Evolutionary conservation across 2,113 vertebrate species (phyloP).

Genomic region (Callocephalon fimbriatum): DNA sequence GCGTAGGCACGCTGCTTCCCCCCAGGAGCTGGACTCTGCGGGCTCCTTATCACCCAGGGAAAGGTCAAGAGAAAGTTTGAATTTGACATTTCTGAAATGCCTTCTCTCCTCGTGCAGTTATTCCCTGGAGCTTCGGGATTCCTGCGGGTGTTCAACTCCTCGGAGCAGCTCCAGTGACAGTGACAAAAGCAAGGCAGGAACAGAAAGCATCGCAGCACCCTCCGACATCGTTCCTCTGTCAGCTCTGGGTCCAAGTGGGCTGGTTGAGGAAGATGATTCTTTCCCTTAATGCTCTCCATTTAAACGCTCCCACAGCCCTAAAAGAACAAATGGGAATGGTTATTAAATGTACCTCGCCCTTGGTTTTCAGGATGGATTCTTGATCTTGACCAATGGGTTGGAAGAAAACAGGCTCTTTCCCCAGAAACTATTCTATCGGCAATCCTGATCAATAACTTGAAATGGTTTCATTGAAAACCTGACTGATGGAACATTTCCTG

Average conservation of each 20-base stretch:
- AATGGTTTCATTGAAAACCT: background rate
- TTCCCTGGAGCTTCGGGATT: conserved; percentile 36
- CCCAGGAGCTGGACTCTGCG: background rate
- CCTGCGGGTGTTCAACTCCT: background rate
- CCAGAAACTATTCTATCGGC: background rate
- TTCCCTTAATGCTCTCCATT: conserved; percentile 2
- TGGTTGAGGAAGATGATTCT: conserved; percentile 26
- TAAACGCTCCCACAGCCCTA: background rate
- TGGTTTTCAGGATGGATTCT: background rate
- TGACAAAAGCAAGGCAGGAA: conserved; percentile 41
- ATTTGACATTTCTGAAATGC: conserved; percentile 60
- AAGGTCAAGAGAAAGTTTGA: conserved; percentile 60
- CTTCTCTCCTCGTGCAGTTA: conserved; percentile 34
- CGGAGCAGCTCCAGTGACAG: background rate
- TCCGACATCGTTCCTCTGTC: background rate
- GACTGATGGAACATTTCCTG: background rate
- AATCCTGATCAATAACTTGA: background rate
- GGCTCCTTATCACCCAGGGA: conserved; percentile 34
- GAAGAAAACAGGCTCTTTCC: background rate
- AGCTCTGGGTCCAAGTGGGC: background rate
- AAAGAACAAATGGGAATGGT: background rate
- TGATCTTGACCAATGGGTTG: background rate
- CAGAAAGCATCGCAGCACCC: background rate
- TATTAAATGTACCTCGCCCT: background rate
- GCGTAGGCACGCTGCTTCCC: background rate